These are phyloP conservation scores for Malthinus flaveolus DNA, from an alignment of 2,888 invertebrate genomes.

Conservation along the genomic window DNA sequence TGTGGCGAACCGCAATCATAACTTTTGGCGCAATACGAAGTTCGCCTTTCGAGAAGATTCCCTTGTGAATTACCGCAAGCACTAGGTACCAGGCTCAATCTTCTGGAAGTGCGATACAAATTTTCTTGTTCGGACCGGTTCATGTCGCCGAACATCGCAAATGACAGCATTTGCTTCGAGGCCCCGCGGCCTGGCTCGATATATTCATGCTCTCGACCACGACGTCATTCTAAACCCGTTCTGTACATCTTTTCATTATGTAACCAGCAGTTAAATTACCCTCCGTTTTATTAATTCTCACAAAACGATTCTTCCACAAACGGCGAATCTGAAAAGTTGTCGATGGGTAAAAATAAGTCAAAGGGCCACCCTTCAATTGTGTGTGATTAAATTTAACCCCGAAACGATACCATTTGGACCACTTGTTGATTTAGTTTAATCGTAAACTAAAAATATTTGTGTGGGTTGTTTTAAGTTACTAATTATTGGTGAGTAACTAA, in stretches of 20 bases:
- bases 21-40: slow-evolving; percentile 17
- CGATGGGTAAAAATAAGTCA: too few species aligned
- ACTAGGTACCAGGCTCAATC: slow-evolving; percentile 56
- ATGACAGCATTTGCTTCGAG: slow-evolving; percentile 53
- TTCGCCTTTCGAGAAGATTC: slow-evolving; percentile 32
- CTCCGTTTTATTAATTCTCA: background rate
- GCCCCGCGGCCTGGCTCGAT: slow-evolving; percentile 36
- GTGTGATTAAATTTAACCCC: too few species aligned
- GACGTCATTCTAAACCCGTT: slow-evolving; percentile 14
- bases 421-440: too few species aligned
- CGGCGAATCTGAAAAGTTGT: too few species aligned
- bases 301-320: too few species aligned
- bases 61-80: slow-evolving; percentile 38
- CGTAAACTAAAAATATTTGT: too few species aligned
- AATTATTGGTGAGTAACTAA: too few species aligned
- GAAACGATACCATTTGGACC: too few species aligned
- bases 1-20: slow-evolving; percentile 19
- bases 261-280: slow-evolving; percentile 3
- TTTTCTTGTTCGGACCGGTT: slow-evolving; percentile 67
- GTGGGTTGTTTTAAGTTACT: too few species aligned
- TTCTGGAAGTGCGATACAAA: slow-evolving; percentile 64
- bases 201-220: slow-evolving; percentile 32
- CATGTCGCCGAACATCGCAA: slow-evolving; percentile 59
- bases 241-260: slow-evolving; percentile 8
- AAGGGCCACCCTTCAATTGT: too few species aligned